Evolutionary conservation across 2,797 vertebrate genomes (phyloP).

Genomic region (Malacoraja senta): DNA sequence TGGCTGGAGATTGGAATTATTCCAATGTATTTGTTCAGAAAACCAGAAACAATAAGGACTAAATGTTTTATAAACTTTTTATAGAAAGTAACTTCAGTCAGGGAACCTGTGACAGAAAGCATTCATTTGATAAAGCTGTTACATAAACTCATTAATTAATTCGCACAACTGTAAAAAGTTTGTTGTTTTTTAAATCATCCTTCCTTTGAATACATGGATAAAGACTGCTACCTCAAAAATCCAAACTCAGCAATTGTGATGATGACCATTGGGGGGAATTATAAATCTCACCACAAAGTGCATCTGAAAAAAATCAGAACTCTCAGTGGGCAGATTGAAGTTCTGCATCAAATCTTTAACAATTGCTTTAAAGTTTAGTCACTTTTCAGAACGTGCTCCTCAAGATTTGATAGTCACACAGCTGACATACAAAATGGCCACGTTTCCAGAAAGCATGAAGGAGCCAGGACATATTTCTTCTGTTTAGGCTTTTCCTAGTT

Average conservation of each 20-base stretch:
- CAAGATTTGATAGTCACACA: not conserved
- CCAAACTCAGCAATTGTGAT: not conserved
- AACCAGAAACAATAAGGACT: not conserved
- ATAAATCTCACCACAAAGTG: not conserved
- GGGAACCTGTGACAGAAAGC: not conserved
- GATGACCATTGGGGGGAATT: not conserved
- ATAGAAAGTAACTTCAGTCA: not conserved
- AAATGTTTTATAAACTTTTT: not conserved
- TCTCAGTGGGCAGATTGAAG: not conserved
- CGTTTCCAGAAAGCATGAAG: not conserved
- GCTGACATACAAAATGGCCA: not conserved
- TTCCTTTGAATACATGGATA: not conserved
- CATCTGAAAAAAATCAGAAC: not conserved
- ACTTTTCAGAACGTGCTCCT: not conserved
- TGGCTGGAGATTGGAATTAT: not conserved
- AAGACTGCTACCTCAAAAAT: not conserved
- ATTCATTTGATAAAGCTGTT: slow-evolving; percentile 13
- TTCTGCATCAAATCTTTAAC: not conserved
- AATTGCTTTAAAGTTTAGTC: not conserved
- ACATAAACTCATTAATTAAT: not conserved
- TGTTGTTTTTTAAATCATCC: not conserved
- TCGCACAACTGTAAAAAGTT: not conserved
- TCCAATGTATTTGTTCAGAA: not conserved
- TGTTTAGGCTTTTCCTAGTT: not conserved
- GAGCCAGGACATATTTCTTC: not conserved